Evolutionary conservation across 2,113 vertebrate genomes (phyloP), one percentile per base, ranked within the genome.

Genomic region (Anser brachyrhynchus): DNA sequence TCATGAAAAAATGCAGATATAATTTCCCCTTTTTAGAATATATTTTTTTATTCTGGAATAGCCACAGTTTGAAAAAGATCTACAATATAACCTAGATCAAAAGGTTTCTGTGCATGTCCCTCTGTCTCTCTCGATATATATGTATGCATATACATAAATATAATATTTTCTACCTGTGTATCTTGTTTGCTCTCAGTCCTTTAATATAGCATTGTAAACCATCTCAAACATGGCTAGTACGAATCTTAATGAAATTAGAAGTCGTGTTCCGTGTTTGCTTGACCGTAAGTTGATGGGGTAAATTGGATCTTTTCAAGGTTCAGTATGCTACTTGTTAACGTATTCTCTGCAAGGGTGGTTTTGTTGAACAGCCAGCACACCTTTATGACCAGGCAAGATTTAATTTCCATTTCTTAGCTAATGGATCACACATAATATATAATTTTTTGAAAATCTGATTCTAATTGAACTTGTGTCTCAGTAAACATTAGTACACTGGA

Each of bases 391-490:
- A 85, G 35, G n/a, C 84, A 58, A 57, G 80, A 41, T 85, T 72
- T 70, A 11, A 57, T 71, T 94, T 84, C 87, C 44, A 21, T 90
- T 91, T 87, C 86, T 87, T 62, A 67, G 16, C 55, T 72, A 74
- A 77, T 23, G 33, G 35, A 57, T 72, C 46, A 44, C 39, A 37
- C 52, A 20, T 39, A 28, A 54, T 80, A 2, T 21, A 10, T 89
- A 84, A 61, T 84, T 86, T 90, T 71, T 88, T 95, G 37, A 92
- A 92, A 44, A 26, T 12, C 1, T 39, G 14, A 29, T 64, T 87
- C 71, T 83, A 73, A 82, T 29, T 70, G 70, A 37, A 82, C 28
- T 43, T 89, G 87, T 73, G 55, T 70, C 58, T 35, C 28, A 51
- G 33, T 72, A 69, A 77, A 33, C 35, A n/a, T 35, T 20, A 54